Conservation (phyloP, 1,140 invertebrate species). For the Adelges cooleyi region DNA sequence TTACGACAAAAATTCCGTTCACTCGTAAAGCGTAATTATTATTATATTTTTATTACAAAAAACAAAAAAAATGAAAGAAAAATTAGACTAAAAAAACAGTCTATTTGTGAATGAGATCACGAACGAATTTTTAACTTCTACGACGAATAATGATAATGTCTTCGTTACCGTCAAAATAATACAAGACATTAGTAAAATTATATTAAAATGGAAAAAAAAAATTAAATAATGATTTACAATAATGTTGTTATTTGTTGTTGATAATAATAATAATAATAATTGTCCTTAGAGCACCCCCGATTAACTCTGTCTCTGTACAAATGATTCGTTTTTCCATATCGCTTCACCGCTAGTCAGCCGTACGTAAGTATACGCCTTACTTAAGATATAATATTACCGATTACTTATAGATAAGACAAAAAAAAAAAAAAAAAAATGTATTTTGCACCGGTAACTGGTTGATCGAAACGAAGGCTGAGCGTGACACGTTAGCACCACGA, state of each 20-base stretch:
- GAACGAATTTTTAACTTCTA: constrained; percentile 12
- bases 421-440: too few relatives aligned
- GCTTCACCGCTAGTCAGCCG: neutral
- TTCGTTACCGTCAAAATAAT: constrained; percentile 24
- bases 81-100: constrained; percentile 27
- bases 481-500: constrained; percentile 54
- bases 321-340: neutral
- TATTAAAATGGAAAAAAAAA: constrained; percentile 8
- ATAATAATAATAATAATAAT: too few relatives aligned
- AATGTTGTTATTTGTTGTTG: constrained; percentile 10
- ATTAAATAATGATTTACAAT: neutral
- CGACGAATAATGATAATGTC: constrained; percentile 7
- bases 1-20: too few relatives aligned
- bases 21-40: too few relatives aligned
- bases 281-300: constrained; percentile 1
- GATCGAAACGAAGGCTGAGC: neutral
- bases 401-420: neutral
- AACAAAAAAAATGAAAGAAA: neutral
- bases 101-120: constrained; percentile 17
- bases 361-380: neutral
- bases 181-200: constrained; percentile 1
- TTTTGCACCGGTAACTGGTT: constrained; percentile 24
- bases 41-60: neutral
- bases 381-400: constrained; percentile 13
- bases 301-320: constrained; percentile 21